Base-by-base conservation (phyloP, 2,888 invertebrate species). In the Tiliacea citrago region DNA sequence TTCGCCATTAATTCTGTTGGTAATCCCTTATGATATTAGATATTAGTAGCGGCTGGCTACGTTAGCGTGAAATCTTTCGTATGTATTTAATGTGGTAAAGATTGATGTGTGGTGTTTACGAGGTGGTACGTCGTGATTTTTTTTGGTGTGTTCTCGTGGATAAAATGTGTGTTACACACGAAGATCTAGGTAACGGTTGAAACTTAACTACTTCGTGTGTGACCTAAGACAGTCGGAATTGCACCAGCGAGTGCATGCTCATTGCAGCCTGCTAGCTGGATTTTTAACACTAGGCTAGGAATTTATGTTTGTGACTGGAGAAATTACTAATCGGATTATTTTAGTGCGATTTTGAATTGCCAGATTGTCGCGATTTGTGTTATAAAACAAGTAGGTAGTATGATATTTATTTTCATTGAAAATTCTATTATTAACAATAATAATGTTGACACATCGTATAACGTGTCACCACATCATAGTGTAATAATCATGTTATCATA, bases 1-100 rank as follows among this genome's bases (percentile, higher is more conserved):
- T 88, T 75, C 61, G 42, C 73, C 58, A 81, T 83, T 85, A 78
- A 80, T 86, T 83, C 70, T 70, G 73, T 84, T 75, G 68, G 75
- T 81, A 83, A 86, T 77, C 74, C 71, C 49, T 39, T 77, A 73
- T 73, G 69, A 80, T 81, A 81, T 82, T 76, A 74, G 82, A 76
- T 87, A 85, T 85, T 65, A 78, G 66, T 65, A 35, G 68, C 18
- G 42, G 53, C 21, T 12, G 76, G 63, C 24, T 42, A 10, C 24
- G 24, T 39, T 47, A 35, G 57, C 16, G 39, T 29, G 39, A 29
- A 63, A 42, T 58, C 18, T 82, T 60, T 53, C 53, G 35, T 57
- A 60, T 57, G 70, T 70, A 57, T 63, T 69, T 49, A 61, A 53
- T 71, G 42, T 61, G 29, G 16, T 3, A 55, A n/a, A 68, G 49